phyloP scores from a whole-genome alignment of 2,888 invertebrate species.

The Clivina fossor region DNA sequence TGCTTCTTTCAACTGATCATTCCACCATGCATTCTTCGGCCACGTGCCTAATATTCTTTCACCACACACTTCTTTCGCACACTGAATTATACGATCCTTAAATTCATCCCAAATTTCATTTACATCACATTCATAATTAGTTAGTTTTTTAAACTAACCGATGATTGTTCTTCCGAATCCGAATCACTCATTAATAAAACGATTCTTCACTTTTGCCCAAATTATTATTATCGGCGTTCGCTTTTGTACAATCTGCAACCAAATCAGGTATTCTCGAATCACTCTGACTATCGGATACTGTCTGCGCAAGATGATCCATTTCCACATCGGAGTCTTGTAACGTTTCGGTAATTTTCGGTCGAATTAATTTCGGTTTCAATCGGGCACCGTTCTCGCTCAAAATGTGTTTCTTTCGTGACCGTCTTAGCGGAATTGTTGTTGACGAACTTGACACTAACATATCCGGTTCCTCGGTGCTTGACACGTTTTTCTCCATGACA shows the following conservation, averaged over 20 bases:
- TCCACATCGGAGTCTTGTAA: constrained; percentile 35
- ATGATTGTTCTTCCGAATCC: constrained; percentile 45
- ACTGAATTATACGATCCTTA: too few species aligned
- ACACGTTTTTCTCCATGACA: constrained; percentile 4
- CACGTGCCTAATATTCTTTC: too few species aligned
- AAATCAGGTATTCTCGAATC: constrained; percentile 18
- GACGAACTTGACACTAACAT: neutral
- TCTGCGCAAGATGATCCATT: constrained; percentile 39
- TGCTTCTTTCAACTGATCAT: too few species aligned
- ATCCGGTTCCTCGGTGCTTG: constrained; percentile 1
- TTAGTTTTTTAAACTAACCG: constrained; percentile 45
- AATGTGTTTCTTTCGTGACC: constrained; percentile 22
- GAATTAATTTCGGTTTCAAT: constrained; percentile 34
- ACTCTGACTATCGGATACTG: constrained; percentile 24
- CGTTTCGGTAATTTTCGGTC: constrained; percentile 19
- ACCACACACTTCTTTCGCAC: too few species aligned
- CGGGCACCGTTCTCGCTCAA: constrained; percentile 3
- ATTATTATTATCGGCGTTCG: constrained; percentile 43
- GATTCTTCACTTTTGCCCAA: constrained; percentile 47
- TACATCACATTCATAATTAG: too few species aligned
- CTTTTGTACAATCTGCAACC: constrained; percentile 19
- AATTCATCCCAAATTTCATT: too few species aligned
- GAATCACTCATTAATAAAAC: constrained; percentile 19
- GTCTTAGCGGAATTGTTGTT: constrained; percentile 2
- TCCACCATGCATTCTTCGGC: too few species aligned